Evolutionary conservation across 2,888 invertebrate species (phyloP), one percentile per base, ranked within the genome.

Genomic region (Scaptodrosophila latifasciaeformis): DNA sequence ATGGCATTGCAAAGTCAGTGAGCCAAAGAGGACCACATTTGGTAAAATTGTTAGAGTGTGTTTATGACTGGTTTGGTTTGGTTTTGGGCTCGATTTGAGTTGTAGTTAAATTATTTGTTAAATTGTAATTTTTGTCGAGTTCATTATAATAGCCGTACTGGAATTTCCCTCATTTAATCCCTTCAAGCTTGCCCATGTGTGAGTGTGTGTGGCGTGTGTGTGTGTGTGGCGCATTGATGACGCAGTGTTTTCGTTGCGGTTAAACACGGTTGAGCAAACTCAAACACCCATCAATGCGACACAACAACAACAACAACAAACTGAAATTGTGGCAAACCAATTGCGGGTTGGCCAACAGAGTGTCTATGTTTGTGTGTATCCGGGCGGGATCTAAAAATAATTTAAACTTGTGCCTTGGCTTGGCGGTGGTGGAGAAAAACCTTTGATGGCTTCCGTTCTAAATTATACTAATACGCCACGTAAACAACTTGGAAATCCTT

Each of bases 401-500:
- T 70, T 77, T 64, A 49, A 34, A 55, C 39, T 7, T 53, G 51
- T 15, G 45, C 65, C 68, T 77, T 66, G 74, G 61, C 37, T 10
- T 17, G 37, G 15, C 37, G 17, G 18, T 7, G 24, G 4, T 24
- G 24, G 24, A 24, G 24, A 60, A 53, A 61, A 62, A 51, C 68
- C 68, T 70, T 77, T 70, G 68, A 70, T 70, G 62, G 68, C 66
- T 72, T 72, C 69, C 71, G 71, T 60, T 72, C 56, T 58, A 77
- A 74, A 77, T 77, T 64, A 70, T 66, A 70, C 64, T 74, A 68
- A 74, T 77, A 66, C 70, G 68, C 63, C 70, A 74, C 72, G 74
- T 77, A 74, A 72, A 76, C 77, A 74, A 68, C 55, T 64, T 59
- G 56, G 65, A 70, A 77, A 77, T 77, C 74, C 72, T 69, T 72